Evolutionary conservation across 2,113 vertebrate genomes (phyloP), one percentile per base, ranked within the genome.

Genomic region (Charina bottae): DNA sequence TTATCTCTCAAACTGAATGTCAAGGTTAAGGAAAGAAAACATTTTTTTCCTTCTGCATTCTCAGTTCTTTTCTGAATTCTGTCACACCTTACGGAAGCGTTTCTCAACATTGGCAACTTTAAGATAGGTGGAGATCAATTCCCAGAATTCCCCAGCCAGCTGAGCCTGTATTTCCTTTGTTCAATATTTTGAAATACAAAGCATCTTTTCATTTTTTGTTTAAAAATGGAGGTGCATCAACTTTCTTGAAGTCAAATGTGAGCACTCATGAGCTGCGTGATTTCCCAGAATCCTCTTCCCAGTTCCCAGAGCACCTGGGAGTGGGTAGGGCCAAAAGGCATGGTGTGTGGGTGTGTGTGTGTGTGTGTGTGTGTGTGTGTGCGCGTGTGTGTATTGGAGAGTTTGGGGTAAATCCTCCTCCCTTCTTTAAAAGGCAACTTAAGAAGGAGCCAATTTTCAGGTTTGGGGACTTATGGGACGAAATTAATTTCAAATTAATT

Each of bases 1-100:
- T 37, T 19, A 96, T 95, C 95, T 93, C 93, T 94, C 93, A 96
- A 97, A 96, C 94, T 95, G 96, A 97, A 95, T 96, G 96, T 94
- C 93, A 95, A 96, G 91, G 91, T 97, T 96, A 96, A 90, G 93
- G 94, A 92, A 96, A 87, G 92, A 95, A 96, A 96, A 64, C 7
- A n/a, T 95, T 95, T 94, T 15, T 2, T 7, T 4, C 5, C n/a
- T 28, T 37, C 88, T 89, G 78, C 68, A 4, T 94, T 92, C 93
- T 93, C 92, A 89, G 87, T 96, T 94, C 88, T 87, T 93, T 83
- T 89, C 15, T 90, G 28, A 59, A 6, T 58, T 83, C 83, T 0
- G 6, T 90, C 91, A 95, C 26, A 58, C 56, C 91, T 92, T 42
- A 42, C 42, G 2, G 42, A 2, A 42, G 42, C 42, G 42, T 42